Percentiles rank a stretch among this genome's conserved stretches.
phyloP scores from a whole-genome alignment of 2,113 vertebrate species.

The Ciconia stormi region DNA sequence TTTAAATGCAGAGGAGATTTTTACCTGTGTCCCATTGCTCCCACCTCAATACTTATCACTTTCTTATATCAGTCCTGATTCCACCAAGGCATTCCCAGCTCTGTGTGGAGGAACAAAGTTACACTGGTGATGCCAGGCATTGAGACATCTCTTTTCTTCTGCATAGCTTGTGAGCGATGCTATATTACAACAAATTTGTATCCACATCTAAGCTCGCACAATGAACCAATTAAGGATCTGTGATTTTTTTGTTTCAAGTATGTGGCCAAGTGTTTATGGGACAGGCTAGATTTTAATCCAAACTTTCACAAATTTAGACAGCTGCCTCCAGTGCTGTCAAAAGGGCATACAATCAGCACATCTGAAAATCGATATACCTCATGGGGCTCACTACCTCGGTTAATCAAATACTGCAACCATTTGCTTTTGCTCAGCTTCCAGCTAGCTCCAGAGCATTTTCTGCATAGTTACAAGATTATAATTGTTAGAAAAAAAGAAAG shows the following conservation, averaged over 20 bases:
- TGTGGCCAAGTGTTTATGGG: neutral
- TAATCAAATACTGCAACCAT: neutral
- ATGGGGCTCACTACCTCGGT: neutral
- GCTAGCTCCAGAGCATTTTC: neutral
- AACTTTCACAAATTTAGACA: neutral
- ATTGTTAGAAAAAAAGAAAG: neutral
- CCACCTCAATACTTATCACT: neutral
- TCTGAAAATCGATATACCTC: conserved; percentile 16
- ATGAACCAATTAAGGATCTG: neutral
- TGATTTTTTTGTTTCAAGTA: neutral
- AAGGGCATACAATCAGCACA: neutral
- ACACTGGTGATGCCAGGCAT: neutral
- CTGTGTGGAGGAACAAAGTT: neutral
- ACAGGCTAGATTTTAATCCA: neutral
- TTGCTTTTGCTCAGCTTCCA: neutral
- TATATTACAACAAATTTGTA: neutral
- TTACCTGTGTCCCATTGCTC: neutral
- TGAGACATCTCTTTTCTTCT: neutral
- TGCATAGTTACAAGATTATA: neutral
- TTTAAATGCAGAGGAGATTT: neutral
- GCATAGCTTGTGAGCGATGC: neutral
- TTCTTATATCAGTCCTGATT: neutral
- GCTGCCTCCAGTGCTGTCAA: neutral
- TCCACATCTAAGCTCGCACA: neutral
- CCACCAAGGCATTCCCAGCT: neutral